Conservation (phyloP, 2,888 invertebrate genomes). For the Rotaria sp. region DNA sequence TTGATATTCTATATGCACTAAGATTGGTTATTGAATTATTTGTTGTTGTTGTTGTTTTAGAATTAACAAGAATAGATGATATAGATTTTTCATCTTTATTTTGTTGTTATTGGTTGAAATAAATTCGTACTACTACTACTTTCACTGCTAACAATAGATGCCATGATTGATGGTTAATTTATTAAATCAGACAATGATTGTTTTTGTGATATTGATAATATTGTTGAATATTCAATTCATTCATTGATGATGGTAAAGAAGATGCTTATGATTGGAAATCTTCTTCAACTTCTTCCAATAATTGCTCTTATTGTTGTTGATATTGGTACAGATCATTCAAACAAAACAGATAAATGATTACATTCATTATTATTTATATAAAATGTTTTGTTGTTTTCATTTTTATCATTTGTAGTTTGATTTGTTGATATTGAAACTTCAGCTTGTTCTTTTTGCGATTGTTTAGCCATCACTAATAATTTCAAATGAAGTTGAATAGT, state of each 20-base stretch:
- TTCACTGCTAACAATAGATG: background rate
- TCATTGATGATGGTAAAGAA: background rate
- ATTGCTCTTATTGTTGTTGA: background rate
- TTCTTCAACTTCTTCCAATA: background rate
- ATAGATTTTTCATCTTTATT: background rate
- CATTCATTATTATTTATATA: too few species aligned
- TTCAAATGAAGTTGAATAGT: too few species aligned
- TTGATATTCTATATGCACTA: too few species aligned
- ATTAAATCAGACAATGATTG: background rate
- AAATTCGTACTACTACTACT: slow-evolving; percentile 1
- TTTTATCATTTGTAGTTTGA: too few species aligned
- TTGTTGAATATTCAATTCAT: background rate
- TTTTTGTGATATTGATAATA: background rate
- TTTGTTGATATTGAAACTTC: too few species aligned
- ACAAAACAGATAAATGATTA: too few species aligned
- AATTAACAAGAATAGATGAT: background rate
- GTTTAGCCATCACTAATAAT: too few species aligned
- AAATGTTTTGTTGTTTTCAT: too few species aligned
- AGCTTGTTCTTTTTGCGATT: too few species aligned
- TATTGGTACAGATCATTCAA: too few species aligned
- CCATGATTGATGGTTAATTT: background rate
- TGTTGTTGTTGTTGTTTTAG: background rate
- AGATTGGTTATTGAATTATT: background rate
- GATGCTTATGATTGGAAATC: background rate
- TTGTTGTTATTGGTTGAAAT: background rate